A percentile compares a stretch with the other conserved stretches of the same genome.
These are phyloP conservation scores for Zaprionus gabonicus DNA, from an alignment of 1,140 invertebrate genomes.

Conservation along the genomic window DNA sequence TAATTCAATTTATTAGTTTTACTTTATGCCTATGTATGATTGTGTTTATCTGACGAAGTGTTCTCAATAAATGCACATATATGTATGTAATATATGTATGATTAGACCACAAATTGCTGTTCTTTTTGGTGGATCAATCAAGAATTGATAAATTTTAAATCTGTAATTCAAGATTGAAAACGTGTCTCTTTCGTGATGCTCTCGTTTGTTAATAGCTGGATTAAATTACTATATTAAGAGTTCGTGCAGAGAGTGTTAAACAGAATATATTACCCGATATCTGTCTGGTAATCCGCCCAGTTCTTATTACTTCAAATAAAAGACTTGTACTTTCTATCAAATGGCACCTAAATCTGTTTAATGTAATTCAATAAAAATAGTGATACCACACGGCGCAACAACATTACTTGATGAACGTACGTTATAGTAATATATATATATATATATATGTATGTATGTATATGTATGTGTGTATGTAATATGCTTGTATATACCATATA, in stretches of 20 bases:
- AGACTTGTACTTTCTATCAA: conserved; percentile 54
- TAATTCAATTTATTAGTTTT: conserved; percentile 45
- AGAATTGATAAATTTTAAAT: too few species aligned
- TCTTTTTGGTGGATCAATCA: background rate
- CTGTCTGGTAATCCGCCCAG: background rate
- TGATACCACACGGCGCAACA: conserved; percentile 45
- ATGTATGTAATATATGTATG: conserved; percentile 79
- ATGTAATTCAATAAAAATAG: conserved; percentile 43
- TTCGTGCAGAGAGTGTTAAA: too few species aligned
- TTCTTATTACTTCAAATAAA: conserved; percentile 2
- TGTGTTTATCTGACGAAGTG: conserved; percentile 60
- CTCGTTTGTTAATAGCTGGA: too few species aligned
- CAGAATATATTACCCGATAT: too few species aligned
- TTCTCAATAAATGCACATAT: conserved; percentile 80
- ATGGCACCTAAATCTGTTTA: conserved; percentile 70
- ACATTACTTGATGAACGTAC: conserved; percentile 34
- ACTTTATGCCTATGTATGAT: conserved; percentile 50
- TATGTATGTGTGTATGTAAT: conserved; percentile 10
- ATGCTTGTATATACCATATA: conserved; percentile 1
- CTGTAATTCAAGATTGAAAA: too few species aligned
- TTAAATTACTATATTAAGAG: too few species aligned
- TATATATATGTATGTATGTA: background rate
- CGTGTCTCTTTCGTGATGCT: too few species aligned
- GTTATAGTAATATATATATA: conserved; percentile 21
- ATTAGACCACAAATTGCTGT: conserved; percentile 17